Percentiles rank a stretch among this genome's conserved stretches.
Conservation (phyloP, 2,113 vertebrate species). For the Perognathus longimembris region DNA sequence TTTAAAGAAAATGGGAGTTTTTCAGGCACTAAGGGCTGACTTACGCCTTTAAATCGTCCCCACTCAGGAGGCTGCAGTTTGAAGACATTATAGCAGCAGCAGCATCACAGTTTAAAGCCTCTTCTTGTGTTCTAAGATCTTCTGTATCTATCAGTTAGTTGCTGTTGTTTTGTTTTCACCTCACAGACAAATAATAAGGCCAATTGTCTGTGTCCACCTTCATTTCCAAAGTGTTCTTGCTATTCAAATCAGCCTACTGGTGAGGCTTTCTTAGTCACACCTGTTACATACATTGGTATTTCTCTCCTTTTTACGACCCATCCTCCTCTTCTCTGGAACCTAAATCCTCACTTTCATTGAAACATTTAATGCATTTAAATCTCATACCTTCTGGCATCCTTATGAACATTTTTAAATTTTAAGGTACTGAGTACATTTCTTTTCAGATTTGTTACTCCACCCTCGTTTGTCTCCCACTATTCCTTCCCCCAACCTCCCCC, state of each 20-base stretch:
- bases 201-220: background rate
- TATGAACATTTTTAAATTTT: too few relatives aligned
- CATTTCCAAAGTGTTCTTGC: background rate
- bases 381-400: background rate
- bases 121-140: background rate
- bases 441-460: too few relatives aligned
- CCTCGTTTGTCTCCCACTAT: too few relatives aligned
- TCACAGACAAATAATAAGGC: too few relatives aligned
- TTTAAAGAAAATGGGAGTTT: background rate
- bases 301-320: background rate
- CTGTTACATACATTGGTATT: background rate
- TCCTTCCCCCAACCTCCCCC: too few relatives aligned
- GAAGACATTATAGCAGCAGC: too few relatives aligned
- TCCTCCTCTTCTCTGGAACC: background rate
- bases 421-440: too few relatives aligned
- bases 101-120: background rate
- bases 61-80: too few relatives aligned
- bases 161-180: too few relatives aligned
- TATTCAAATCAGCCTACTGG: background rate
- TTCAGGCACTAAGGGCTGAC: background rate
- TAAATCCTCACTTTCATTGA: background rate
- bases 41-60: too few relatives aligned
- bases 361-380: background rate
- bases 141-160: too few relatives aligned
- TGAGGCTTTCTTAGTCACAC: background rate